Base-by-base conservation (phyloP, 1,140 invertebrate genomes). In the Chrysopa pallens region DNA sequence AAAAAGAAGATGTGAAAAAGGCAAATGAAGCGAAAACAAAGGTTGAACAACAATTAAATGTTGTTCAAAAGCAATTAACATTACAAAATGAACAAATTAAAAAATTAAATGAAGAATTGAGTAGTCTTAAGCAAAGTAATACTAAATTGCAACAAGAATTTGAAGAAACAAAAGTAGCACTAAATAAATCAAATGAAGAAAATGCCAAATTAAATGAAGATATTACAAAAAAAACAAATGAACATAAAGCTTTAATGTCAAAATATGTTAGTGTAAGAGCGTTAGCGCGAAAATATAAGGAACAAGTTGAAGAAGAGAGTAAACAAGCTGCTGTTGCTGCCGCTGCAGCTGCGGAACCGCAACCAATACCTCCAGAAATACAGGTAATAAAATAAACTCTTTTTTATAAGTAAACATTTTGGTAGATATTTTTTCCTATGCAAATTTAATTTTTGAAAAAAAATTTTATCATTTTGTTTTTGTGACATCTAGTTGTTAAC, bases 171-270 rank as follows among this genome's bases (percentile, higher is more conserved):
- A 64, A 69, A 45, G 53, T 58, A 2, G 63, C 69, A 39, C 61
- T 68, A 11, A 58, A 58, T 29, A 64, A 70, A n/a, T 70, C 76
- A 42, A 60, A 63, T 17, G 74, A 81, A 44, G 70, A 76, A 39
- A 63, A 78, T 31, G 50, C 63, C 1, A 72, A 72, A 49, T 48
- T 84, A 5, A 74, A 64, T 33, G 83, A 86, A 54, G 81, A 87
- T 37, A 49, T 79, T 1, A 66, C 69, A 6, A 66, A 65, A 27
- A 84, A 83, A 54, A 75, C 87, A 3, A 83, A 89, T 48, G 90
- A 89, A 52, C 94, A 94, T 55, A 93, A 92, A 59, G 78, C 74
- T 6, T 84, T 84, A 51, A 88, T 74, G 54, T 83, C 88, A 55
- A 84, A 86, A 47, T 52, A 76, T 0, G 52, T 57, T 37, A 48